Evolutionary conservation across 2,797 vertebrate species (phyloP).

Genomic region (Cyclopterus lumpus): DNA sequence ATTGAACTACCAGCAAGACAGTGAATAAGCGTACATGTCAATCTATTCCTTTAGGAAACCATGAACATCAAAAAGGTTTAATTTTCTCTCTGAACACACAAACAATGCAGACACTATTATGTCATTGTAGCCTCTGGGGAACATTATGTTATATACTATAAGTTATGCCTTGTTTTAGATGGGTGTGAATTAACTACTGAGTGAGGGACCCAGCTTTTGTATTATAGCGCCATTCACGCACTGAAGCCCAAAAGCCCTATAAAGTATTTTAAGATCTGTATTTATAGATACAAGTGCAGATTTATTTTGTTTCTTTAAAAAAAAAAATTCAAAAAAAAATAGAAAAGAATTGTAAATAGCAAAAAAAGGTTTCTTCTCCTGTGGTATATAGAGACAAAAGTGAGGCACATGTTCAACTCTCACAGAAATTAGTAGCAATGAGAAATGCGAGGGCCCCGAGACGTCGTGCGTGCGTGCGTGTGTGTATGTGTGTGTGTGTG

Average conservation of each 20-base stretch:
- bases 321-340: neutral
- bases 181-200: conserved; percentile 97
- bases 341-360: conserved; percentile 85
- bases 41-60: conserved; percentile 14
- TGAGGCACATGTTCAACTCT: conserved; percentile 87
- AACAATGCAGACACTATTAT: conserved; percentile 53
- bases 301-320: conserved; percentile 1
- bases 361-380: conserved; percentile 88
- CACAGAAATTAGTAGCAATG: conserved; percentile 64
- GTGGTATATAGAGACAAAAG: conserved; percentile 89
- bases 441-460: conserved; percentile 21
- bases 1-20: neutral
- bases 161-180: conserved; percentile 76
- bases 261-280: conserved; percentile 89
- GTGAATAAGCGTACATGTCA: neutral
- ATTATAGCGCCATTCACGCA: conserved; percentile 87
- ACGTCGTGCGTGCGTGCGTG: too few species aligned
- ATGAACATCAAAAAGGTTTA: conserved; percentile 8
- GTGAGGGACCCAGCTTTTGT: conserved; percentile 88
- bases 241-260: conserved; percentile 90
- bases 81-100: conserved; percentile 49
- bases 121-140: conserved; percentile 50
- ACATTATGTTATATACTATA: conserved; percentile 60
- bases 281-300: conserved; percentile 88
- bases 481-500: too few species aligned